Evolutionary conservation across 2,888 invertebrate genomes (phyloP).

Genomic region (Trissolcus japonicus): DNA sequence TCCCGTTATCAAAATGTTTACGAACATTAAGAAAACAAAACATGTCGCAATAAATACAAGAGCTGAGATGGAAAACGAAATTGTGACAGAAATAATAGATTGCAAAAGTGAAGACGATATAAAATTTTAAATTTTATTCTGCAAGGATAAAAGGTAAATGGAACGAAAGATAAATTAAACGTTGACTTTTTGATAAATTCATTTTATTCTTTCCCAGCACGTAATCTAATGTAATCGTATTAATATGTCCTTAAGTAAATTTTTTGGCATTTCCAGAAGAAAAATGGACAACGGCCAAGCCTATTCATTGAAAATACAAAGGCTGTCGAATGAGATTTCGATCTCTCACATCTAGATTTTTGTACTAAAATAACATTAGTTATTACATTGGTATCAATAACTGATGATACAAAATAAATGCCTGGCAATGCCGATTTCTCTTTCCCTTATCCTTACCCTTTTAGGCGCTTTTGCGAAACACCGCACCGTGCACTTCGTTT

Average conservation of each 20-base stretch:
- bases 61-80: too few relatives aligned
- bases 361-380: constrained; percentile 74
- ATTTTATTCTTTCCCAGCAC: constrained; percentile 34
- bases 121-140: not conserved
- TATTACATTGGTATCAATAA: constrained; percentile 70
- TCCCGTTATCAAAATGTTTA: too few relatives aligned
- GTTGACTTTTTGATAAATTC: constrained; percentile 32
- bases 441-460: constrained; percentile 59
- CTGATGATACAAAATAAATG: constrained; percentile 76
- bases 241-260: constrained; percentile 39
- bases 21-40: too few relatives aligned
- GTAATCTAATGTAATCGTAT: constrained; percentile 32
- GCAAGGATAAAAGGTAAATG: not conserved
- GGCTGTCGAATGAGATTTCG: constrained; percentile 74
- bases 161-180: not conserved
- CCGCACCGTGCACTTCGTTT: constrained; percentile 59
- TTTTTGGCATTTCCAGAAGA: constrained; percentile 70
- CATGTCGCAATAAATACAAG: too few relatives aligned
- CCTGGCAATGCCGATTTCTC: constrained; percentile 74
- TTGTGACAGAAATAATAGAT: too few relatives aligned
- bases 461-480: constrained; percentile 64
- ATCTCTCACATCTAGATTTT: constrained; percentile 74
- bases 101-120: too few relatives aligned
- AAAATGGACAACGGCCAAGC: constrained; percentile 74
- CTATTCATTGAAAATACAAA: constrained; percentile 73